Conservation (phyloP, 2,888 invertebrate species). For the Germaria angustata region DNA sequence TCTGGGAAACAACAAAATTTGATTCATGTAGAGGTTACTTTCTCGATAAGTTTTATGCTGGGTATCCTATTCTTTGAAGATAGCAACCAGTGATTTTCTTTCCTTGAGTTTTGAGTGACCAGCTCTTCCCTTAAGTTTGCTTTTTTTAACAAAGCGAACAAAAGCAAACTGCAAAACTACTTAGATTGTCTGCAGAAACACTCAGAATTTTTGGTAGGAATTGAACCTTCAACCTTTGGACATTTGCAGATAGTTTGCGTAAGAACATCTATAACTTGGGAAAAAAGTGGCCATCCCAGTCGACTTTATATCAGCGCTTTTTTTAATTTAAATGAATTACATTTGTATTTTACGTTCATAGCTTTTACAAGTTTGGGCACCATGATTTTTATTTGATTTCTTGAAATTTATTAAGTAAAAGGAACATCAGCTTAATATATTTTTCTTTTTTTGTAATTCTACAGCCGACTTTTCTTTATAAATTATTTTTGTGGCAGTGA, state of each 20-base stretch:
- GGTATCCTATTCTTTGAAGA: too few species aligned
- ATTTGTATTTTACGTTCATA: background rate
- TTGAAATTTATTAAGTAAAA: constrained; percentile 39
- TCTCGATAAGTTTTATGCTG: too few species aligned
- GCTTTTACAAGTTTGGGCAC: constrained; percentile 25
- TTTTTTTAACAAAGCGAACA: background rate
- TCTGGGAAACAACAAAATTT: too few species aligned
- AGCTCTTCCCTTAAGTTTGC: too few species aligned
- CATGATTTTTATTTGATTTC: constrained; percentile 61
- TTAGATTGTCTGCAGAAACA: too few species aligned
- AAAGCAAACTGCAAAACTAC: background rate
- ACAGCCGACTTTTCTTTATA: constrained; percentile 41
- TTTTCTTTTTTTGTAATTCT: background rate
- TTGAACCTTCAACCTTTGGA: too few species aligned
- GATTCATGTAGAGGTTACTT: too few species aligned
- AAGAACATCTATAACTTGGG: background rate
- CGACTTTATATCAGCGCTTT: background rate
- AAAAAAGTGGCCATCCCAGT: background rate
- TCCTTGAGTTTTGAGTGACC: too few species aligned
- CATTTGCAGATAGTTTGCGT: too few species aligned
- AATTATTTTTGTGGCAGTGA: constrained; percentile 45
- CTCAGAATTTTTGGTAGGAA: too few species aligned
- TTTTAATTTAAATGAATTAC: background rate
- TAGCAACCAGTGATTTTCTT: too few species aligned
- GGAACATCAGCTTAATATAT: constrained; percentile 1